Evolutionary conservation across 2,113 vertebrate species (phyloP), one percentile per base, ranked within the genome.

Genomic region (Lophius piscatorius): DNA sequence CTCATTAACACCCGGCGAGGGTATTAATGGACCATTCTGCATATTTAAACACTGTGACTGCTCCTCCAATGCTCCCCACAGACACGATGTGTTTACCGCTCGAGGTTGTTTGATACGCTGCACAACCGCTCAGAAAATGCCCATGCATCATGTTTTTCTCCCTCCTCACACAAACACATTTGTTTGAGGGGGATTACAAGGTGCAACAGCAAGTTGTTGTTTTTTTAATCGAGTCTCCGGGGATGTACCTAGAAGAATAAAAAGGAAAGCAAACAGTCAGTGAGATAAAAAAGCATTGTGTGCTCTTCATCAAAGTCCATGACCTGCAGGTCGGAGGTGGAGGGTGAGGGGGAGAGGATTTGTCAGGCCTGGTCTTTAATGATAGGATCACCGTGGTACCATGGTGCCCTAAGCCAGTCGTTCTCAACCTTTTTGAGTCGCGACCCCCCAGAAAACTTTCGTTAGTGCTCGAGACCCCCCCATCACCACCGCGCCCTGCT

Each of bases 1-100:
- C 73, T 82, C 63, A 79, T 79, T 72, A 79, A 48, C 62, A 69
- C 55, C 45, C 57, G 33, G 46, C 22, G 31, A 54, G 29, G 78
- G 23, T 59, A 63, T 65, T 50, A 50, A 23, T 42, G 56, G 33
- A 63, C 42, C 58, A 11, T 28, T 70, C 40, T 64, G 62, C 74
- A 71, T 78, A 59, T 76, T 78, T 41, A 63, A 71, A 64, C 62
- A 44, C 44, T 23, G 55, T 59, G 67, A 56, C 62, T 39, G 50
- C 66, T 75, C 54, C 26, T 80, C 70, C 31, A 12, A 4, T 49
- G 57, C 51, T 80, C 73, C 63, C 76, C 40, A n/a, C 21, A 38
- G 83, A 74, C 0, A 0, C 26, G 2, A 34, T 42, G 56, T 80
- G 73, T 69, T 76, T 76, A 61, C 58, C 79, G 31, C 60, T 24